Base-by-base conservation (phyloP, 2,797 vertebrate species). In the Sylvilagus floridanus region DNA sequence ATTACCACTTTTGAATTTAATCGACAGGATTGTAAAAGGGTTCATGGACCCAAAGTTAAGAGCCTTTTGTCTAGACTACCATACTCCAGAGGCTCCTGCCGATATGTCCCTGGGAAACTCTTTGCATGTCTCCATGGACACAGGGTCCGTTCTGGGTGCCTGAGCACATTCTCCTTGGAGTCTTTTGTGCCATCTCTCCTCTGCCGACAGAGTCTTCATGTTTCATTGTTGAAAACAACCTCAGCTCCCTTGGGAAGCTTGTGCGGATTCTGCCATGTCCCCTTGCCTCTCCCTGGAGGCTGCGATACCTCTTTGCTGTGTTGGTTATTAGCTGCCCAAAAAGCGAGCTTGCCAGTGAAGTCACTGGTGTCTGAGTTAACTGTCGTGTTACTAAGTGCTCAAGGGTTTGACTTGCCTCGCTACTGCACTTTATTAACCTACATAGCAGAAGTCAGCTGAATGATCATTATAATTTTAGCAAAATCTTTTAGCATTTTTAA, bases 391-490 rank as follows among this genome's bases (percentile, higher is more conserved):
- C 47, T 5, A 62, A 60, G 30, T 71, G 24, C 28, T 84, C 47
- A 2, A 37, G 22, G 7, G 1, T 68, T 72, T 57, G 28, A 10
- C 62, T 63, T n/a, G 26, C 37, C 35, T 81, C 4, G 1, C 37
- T n/a, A 17, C 37, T 65, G 7, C 19, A 21, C 1, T 84, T 73
- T 52, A n/a, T 62, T 84, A 77, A 66, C 26, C 42, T 30, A 19
- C 89, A 54, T 4, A 73, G 24, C 57, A 75, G 65, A 90, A 2
- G 8, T 22, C 50, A 82, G 3, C 47, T 77, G 37, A 85, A 52
- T 94, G n/a, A 75, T 24, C 69, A 72, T 8, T 50, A 93, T 30
- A 42, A 65, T 69, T 66, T 84, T 71, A 76, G 35, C 30, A 71
- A 77, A 76, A 60, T 77, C 57, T n/a, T 35, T 79, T 75, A 28